Evolutionary conservation across 2,888 invertebrate species (phyloP), one percentile per base, ranked within the genome.

Genomic region (Rhabditophanes sp.): DNA sequence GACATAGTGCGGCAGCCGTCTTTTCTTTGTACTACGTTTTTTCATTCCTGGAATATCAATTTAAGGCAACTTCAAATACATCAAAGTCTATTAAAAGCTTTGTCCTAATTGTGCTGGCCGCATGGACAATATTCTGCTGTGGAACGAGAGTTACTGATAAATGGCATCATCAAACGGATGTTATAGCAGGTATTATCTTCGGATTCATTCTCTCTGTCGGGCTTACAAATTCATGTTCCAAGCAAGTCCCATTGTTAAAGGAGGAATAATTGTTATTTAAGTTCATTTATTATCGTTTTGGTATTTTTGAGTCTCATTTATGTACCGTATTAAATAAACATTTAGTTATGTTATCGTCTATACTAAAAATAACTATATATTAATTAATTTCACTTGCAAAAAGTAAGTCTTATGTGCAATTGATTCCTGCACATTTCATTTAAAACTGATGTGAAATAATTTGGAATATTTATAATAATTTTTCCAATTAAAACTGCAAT

Each of bases 101-200:
- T 19, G 26, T 39, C n/a, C 19, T 43, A 5, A 26, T 41, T 9
- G 17, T 34, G 7, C 48, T 34, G 29, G 14, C 20, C 18, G 35
- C 37, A 3, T 56, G 48, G 35, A 27, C 39, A 15, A 14, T 35
- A 3, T 29, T 54, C 8, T 44, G 43, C 34, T 55, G 50, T n/a
- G 40, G 54, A 6, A 48, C 52, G 2, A 39, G 64, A 27, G 51
- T 64, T 18, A 59, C 56, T 16, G 64, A 64, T 37, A 44, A 44
- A 35, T 64, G 64, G 64, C 64, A 64, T 39, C 52, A 47, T 37
- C 47, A 48, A 9, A 52, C 60, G 9, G 64, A 64, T 44, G 64
- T 64, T 11, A 30, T 57, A 7, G 64, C 57, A 39, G 16, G 28
- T 25, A n/a, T 16, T 9, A 26, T n/a, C 11, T 26, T 8, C 7